Conservation (phyloP, 92 coral and sea anemone genomes). For the Bergia puertoricense region DNA sequence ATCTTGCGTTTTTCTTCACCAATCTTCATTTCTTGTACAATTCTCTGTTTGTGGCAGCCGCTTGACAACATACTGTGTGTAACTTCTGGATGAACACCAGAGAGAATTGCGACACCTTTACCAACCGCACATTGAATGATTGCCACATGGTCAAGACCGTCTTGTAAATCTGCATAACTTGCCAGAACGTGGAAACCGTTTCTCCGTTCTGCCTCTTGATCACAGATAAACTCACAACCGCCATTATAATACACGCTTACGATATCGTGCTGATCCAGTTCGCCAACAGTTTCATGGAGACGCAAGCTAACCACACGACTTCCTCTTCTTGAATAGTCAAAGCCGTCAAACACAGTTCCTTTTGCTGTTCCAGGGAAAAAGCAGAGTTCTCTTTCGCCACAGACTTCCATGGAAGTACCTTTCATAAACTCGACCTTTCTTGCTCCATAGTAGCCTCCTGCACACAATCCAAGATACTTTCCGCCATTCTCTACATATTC, state of each 20-base stretch:
- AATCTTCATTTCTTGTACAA: slow-evolving; percentile 3
- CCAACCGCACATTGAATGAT: slow-evolving; percentile 10
- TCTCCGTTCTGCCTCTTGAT: neutral
- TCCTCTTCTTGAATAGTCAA: slow-evolving; percentile 22
- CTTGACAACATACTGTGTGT: neutral
- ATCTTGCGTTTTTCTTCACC: neutral
- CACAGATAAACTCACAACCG: slow-evolving; percentile 12
- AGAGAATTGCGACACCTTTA: slow-evolving; percentile 25
- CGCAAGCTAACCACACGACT: slow-evolving; percentile 9
- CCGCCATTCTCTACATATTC: slow-evolving; percentile 22
- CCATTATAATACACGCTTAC: slow-evolving; percentile 20
- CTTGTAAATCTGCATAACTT: slow-evolving; percentile 25
- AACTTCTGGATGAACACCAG: slow-evolving; percentile 22
- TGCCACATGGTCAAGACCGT: neutral
- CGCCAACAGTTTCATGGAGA: slow-evolving; percentile 3
- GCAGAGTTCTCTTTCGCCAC: slow-evolving; percentile 30
- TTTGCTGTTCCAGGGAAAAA: slow-evolving; percentile 28
- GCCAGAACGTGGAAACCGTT: slow-evolving; percentile 5
- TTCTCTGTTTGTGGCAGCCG: neutral
- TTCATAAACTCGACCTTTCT: neutral
- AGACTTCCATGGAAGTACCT: neutral
- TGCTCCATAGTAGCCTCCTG: slow-evolving; percentile 36
- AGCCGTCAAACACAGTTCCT: slow-evolving; percentile 26
- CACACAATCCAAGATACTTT: slow-evolving; percentile 26
- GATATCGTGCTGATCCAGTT: neutral